Conservation (phyloP, 2,888 invertebrate genomes). For the Leucoma salicis region DNA sequence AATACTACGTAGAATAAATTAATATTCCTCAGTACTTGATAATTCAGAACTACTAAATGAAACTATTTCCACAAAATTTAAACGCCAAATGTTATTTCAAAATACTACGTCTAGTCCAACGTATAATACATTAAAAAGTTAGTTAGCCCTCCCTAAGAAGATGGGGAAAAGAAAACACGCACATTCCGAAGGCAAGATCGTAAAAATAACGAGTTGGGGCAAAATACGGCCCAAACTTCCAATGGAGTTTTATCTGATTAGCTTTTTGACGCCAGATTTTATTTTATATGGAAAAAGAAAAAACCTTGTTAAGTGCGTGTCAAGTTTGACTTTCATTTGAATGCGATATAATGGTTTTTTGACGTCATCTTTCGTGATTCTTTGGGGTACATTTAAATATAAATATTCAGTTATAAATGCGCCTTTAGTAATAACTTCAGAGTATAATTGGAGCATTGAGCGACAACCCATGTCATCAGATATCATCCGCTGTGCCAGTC, state of each 20-base stretch:
- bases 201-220: conserved; percentile 41
- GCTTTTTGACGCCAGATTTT: conserved; percentile 34
- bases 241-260: conserved; percentile 40
- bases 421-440: too few relatives aligned
- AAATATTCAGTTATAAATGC: too few relatives aligned
- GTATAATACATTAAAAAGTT: conserved; percentile 33
- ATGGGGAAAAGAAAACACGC: conserved; percentile 30
- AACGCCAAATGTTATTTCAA: conserved; percentile 1
- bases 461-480: too few relatives aligned
- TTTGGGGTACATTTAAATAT: too few relatives aligned
- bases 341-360: too few relatives aligned
- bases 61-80: too few relatives aligned
- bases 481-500: too few relatives aligned
- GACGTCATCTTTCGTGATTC: too few relatives aligned
- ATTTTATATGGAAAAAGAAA: conserved; percentile 30
- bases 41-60: too few relatives aligned
- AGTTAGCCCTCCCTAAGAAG: conserved; percentile 18
- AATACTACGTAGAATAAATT: too few relatives aligned
- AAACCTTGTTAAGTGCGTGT: conserved; percentile 17
- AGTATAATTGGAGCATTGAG: too few relatives aligned
- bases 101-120: conserved; percentile 9
- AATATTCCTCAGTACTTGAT: too few relatives aligned
- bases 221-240: conserved; percentile 38
- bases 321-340: conserved; percentile 20
- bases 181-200: conserved; percentile 31